phyloP scores from a whole-genome alignment of 2,113 vertebrate genomes.

The Tenrec ecaudatus region DNA sequence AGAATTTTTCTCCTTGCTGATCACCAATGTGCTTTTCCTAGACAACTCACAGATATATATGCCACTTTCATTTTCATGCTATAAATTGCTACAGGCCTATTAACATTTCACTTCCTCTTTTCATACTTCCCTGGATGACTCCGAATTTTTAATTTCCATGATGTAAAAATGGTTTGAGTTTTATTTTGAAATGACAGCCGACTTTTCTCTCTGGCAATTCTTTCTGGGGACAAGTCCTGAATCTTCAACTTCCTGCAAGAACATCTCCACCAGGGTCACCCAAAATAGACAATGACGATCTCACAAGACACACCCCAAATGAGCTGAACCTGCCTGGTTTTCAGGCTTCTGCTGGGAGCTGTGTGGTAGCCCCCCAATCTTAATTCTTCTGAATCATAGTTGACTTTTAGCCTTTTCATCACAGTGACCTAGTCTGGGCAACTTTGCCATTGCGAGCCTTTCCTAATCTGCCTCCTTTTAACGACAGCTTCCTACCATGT shows the following conservation, averaged over 20 bases:
- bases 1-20: constrained; percentile 68
- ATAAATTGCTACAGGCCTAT: constrained; percentile 70
- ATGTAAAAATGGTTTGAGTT: constrained; percentile 59
- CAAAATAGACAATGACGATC: not conserved
- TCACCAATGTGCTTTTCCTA: constrained; percentile 79
- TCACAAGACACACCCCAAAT: not conserved
- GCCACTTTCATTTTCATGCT: constrained; percentile 72
- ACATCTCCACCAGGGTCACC: not conserved
- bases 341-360: not conserved
- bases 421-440: not conserved
- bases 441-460: not conserved
- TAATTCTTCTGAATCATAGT: not conserved
- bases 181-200: constrained; percentile 60
- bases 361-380: not conserved
- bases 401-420: constrained; percentile 17
- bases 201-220: constrained; percentile 42
- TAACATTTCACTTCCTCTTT: constrained; percentile 76
- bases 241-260: constrained; percentile 6
- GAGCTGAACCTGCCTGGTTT: not conserved
- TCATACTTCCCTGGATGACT: constrained; percentile 69
- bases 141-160: constrained; percentile 71
- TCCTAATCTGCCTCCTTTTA: constrained; percentile 1
- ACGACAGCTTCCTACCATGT: not conserved
- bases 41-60: constrained; percentile 72
- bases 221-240: constrained; percentile 47